Evolutionary conservation across 2,888 invertebrate species (phyloP), one percentile per base, ranked within the genome.

Genomic region (Drosophila niveifrons): DNA sequence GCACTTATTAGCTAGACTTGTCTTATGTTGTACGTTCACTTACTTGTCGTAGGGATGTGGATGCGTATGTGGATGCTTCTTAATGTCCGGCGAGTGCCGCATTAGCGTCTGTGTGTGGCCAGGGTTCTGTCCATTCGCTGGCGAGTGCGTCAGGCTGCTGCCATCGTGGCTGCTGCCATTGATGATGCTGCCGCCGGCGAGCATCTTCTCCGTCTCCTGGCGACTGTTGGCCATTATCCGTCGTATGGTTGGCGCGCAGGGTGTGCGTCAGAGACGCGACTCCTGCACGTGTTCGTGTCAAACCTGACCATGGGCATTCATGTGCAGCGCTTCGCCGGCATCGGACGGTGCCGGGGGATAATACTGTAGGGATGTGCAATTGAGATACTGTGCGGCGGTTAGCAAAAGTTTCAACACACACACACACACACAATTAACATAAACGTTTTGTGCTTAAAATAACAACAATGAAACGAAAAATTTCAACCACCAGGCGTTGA

Each of bases 301-400:
- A 93, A 97, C 97, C 92, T 97, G 97, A 80, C 96, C 96, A 92
- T 97, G 96, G 17, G 95, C 96, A 92, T 96, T 96, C 93, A 96
- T 96, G 93, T 96, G 96, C 64, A 96, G 94, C 75, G 95, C 95
- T 88, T 97, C 97, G 88, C 94, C 96, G 90, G 94, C 94, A 89
- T 95, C 95, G 77, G 94, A 93, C 50, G 94, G 94, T 82, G 96
- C 96, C 59, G 96, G 95, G 52, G 96, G 94, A 93, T 97, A 97
- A 91, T 97, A 97, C 96, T 97, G 95, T 79, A 96, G 95, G 72
- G 92, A 92, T 83, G 90, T 89, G 82, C 92, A 92, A 90, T 92
- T 92, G 72, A 91, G 89, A 83, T 91, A 91, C 91, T 91, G 82
- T 82, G 70, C 81, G 82, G 71, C 56, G 81, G 73, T 90, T 88